Conservation (phyloP, 2,113 vertebrate species). For the Cebus imitator region DNA sequence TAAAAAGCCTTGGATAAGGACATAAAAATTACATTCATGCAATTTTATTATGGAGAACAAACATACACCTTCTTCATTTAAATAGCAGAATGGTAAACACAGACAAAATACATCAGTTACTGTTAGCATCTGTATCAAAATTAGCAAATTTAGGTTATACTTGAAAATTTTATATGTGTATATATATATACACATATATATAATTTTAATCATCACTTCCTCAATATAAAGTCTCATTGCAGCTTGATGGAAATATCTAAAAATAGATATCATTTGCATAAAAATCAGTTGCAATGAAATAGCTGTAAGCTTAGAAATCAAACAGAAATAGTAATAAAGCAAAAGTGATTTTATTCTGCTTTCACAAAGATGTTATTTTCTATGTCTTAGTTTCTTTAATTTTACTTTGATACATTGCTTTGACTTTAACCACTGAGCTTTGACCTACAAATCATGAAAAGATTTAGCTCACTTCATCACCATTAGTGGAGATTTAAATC, state of each 20-base stretch:
- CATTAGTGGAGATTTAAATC: constrained; percentile 77
- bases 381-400: constrained; percentile 64
- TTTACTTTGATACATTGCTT: constrained; percentile 71
- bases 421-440: constrained; percentile 66
- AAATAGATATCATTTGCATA: constrained; percentile 78
- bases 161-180: constrained; percentile 55
- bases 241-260: constrained; percentile 76
- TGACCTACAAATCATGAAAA: constrained; percentile 80
- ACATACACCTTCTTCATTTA: constrained; percentile 70
- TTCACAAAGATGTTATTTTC: constrained; percentile 74
- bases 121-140: constrained; percentile 76
- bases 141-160: constrained; percentile 76
- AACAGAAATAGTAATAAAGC: constrained; percentile 66
- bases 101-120: constrained; percentile 77
- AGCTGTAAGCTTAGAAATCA: constrained; percentile 72
- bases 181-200: constrained; percentile 45
- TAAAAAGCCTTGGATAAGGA: constrained; percentile 49
- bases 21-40: constrained; percentile 56
- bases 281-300: constrained; percentile 78
- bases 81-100: constrained; percentile 73
- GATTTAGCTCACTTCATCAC: constrained; percentile 69
- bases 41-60: constrained; percentile 69
- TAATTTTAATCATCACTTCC: constrained; percentile 82
- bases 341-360: constrained; percentile 74
- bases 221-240: constrained; percentile 75